Conservation (phyloP, 2,113 vertebrate species). For the Coturnix japonica region DNA sequence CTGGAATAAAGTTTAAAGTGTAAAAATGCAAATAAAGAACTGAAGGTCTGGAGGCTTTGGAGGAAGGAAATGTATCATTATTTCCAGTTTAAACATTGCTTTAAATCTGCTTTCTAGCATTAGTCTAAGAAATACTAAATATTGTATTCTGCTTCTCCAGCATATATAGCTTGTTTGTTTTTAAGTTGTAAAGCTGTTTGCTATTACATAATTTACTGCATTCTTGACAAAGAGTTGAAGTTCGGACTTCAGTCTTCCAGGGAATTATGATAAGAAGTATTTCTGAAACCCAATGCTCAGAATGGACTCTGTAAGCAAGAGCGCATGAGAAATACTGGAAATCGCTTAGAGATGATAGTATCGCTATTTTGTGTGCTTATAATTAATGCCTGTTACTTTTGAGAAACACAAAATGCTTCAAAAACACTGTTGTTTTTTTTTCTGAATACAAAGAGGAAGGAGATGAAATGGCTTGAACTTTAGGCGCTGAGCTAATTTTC, state of each 20-base stretch:
- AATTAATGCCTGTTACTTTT: background rate
- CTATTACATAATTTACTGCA: background rate
- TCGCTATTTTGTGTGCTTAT: background rate
- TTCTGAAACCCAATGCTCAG: background rate
- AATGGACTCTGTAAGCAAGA: background rate
- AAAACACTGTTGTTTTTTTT: constrained; percentile 33
- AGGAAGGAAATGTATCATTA: background rate
- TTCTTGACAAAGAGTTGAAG: background rate
- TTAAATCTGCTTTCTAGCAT: background rate
- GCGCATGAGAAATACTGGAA: background rate
- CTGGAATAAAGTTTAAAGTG: background rate
- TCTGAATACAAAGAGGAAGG: background rate
- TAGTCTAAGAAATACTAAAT: background rate
- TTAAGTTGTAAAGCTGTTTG: background rate
- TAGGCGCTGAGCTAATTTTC: constrained; percentile 26
- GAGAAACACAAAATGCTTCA: background rate
- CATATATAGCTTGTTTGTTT: background rate
- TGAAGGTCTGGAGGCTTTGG: background rate
- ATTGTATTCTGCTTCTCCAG: background rate
- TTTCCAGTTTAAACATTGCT: background rate
- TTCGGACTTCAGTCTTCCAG: background rate
- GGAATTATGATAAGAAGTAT: background rate
- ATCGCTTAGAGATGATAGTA: background rate
- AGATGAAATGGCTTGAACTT: constrained; percentile 26
- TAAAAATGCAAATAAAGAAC: no score